These are phyloP conservation scores for Orbicella faveolata DNA, from an alignment of 64 coral and sea anemone species.

Conservation along the genomic window DNA sequence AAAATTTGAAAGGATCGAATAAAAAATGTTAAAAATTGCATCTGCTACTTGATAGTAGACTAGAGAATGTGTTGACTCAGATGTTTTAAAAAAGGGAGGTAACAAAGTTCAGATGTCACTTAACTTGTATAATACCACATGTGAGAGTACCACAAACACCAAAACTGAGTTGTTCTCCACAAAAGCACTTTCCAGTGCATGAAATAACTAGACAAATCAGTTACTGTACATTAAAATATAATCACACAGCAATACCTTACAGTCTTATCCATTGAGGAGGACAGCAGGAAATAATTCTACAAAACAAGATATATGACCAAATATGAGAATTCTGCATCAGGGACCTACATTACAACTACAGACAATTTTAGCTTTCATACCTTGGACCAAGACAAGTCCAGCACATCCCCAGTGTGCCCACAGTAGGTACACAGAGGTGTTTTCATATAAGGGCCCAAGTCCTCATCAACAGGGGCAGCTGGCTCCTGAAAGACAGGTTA, in stretches of 20 bases:
- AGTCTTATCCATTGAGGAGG: conserved; percentile 99
- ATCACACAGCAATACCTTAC: conserved; percentile 61
- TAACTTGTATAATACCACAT: no score
- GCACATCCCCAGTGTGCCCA: conserved; percentile 97
- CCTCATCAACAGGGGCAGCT: conserved; percentile 49
- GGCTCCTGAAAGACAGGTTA: conserved; percentile 21
- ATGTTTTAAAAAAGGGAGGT: no score
- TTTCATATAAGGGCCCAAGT: conserved; percentile 74
- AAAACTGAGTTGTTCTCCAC: no score
- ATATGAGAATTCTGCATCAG: background rate
- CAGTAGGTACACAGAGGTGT: conserved; percentile 92
- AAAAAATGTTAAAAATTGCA: no score
- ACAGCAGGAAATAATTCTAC: conserved; percentile 98
- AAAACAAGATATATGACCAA: conserved; percentile 19
- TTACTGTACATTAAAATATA: background rate
- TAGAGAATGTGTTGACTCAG: no score
- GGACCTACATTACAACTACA: background rate
- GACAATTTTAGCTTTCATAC: conserved; percentile 14
- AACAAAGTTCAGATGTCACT: no score
- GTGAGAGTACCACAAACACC: no score
- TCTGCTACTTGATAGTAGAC: no score
- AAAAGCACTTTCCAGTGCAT: no score
- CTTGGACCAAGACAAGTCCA: conserved; percentile 97
- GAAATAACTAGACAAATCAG: no score
- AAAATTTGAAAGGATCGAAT: no score